phyloP scores from a whole-genome alignment of 2,113 vertebrate species.

The Protobothrops mucrosquamatus region DNA sequence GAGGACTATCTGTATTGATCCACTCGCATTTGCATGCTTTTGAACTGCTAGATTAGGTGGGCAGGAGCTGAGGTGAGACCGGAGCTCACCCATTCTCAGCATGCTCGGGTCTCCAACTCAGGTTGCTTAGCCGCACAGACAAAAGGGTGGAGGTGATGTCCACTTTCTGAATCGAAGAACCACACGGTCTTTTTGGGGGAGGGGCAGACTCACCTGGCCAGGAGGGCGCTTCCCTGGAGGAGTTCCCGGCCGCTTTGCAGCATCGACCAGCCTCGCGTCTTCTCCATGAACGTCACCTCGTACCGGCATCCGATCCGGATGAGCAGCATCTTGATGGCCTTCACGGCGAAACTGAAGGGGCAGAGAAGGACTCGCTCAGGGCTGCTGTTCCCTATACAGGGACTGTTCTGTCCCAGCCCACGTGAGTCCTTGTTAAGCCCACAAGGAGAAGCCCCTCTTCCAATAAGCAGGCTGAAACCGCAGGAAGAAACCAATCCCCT shows the following conservation, averaged over 20 bases:
- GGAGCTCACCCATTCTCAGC: background rate
- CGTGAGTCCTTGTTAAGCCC: too few relatives aligned
- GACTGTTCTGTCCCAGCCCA: too few relatives aligned
- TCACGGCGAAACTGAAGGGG: background rate
- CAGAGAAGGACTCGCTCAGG: background rate
- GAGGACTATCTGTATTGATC: background rate
- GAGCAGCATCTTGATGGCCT: slow-evolving; percentile 12
- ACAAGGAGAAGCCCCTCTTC: too few relatives aligned
- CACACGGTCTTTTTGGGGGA: background rate
- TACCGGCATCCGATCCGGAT: background rate
- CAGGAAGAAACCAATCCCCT: too few relatives aligned
- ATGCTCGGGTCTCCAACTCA: fast-evolving
- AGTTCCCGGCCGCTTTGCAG: background rate
- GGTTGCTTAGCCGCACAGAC: background rate
- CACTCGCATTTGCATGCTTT: background rate
- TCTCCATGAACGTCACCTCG: slow-evolving; percentile 25
- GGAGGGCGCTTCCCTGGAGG: slow-evolving; percentile 1
- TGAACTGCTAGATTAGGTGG: background rate
- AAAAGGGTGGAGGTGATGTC: background rate
- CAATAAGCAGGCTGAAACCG: too few relatives aligned
- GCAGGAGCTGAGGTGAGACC: background rate
- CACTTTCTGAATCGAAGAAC: background rate
- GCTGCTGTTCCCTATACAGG: too few relatives aligned
- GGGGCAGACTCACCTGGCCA: background rate
- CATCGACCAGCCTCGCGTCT: background rate